These are phyloP conservation scores for Trichacis sp. DNA, from an alignment of 2,888 invertebrate species.

Conservation along the genomic window DNA sequence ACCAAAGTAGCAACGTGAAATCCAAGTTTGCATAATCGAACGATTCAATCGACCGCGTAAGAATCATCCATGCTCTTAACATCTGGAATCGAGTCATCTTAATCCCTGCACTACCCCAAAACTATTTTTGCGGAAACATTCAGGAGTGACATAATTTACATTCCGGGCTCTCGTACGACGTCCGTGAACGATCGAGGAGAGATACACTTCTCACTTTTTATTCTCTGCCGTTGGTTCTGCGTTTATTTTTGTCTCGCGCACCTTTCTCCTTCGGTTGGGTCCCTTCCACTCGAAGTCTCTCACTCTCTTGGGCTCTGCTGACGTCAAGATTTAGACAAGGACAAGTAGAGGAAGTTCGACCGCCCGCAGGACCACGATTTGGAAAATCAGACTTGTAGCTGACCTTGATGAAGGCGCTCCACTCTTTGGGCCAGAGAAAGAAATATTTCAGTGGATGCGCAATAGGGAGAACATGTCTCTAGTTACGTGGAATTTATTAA, in stretches of 20 bases:
- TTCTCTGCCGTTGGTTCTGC: neutral
- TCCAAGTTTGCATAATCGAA: conserved; percentile 52
- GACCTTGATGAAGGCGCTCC: conserved; percentile 17
- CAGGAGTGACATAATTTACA: too few species aligned
- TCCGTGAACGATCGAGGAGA: conserved; percentile 4
- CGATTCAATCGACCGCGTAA: conserved; percentile 53
- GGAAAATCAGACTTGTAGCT: conserved; percentile 9
- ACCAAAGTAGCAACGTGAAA: conserved; percentile 28
- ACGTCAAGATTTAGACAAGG: conserved; percentile 2
- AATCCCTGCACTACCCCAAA: too few species aligned
- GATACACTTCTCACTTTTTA: conserved; percentile 6
- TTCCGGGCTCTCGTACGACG: too few species aligned
- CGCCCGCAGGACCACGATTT: conserved; percentile 12
- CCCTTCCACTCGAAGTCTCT: neutral
- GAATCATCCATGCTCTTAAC: too few species aligned
- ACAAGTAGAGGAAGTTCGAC: conserved; percentile 13
- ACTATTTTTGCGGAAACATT: too few species aligned
- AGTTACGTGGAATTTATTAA: too few species aligned
- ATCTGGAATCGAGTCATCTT: too few species aligned
- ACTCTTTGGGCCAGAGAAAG: conserved; percentile 10
- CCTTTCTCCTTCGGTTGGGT: conserved; percentile 4
- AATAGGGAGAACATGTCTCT: too few species aligned
- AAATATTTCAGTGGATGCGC: too few species aligned
- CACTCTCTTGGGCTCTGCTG: neutral
- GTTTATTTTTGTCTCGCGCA: neutral